Percentiles rank a stretch among this genome's conserved stretches.
Conservation (phyloP, 2,797 vertebrate species). For the Gallinago nigripennis region DNA sequence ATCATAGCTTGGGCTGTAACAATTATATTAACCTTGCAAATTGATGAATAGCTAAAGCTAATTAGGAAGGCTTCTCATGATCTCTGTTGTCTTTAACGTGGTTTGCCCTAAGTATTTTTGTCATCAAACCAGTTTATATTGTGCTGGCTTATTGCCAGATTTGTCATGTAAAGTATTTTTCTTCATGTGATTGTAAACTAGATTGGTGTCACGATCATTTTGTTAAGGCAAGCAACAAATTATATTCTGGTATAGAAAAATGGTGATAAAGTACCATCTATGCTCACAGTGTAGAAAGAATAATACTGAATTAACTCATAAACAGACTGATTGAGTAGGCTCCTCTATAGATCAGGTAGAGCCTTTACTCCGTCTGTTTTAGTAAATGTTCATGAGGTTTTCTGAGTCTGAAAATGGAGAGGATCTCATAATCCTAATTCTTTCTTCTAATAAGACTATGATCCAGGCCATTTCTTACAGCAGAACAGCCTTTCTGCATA, state of each 20-base stretch:
- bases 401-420: not conserved
- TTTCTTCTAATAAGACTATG: not conserved
- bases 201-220: not conserved
- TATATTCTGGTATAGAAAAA: not conserved
- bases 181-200: not conserved
- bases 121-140: not conserved
- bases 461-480: slow-evolving; percentile 3
- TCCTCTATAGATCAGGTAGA: not conserved
- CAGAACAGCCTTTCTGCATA: slow-evolving; percentile 16
- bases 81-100: not conserved
- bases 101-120: not conserved
- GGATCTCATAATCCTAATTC: not conserved
- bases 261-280: not conserved
- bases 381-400: not conserved
- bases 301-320: not conserved
- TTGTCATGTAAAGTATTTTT: not conserved
- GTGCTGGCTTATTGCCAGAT: not conserved
- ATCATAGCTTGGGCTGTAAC: not conserved
- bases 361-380: not conserved
- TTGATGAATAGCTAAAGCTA: not conserved
- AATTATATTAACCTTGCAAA: not conserved
- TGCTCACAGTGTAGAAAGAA: not conserved
- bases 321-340: not conserved
- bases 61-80: not conserved
- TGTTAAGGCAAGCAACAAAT: slow-evolving; percentile 4